Percentiles rank a stretch among this genome's conserved stretches.
Conservation (phyloP, 2,888 invertebrate genomes). For the Pyralis farinalis region DNA sequence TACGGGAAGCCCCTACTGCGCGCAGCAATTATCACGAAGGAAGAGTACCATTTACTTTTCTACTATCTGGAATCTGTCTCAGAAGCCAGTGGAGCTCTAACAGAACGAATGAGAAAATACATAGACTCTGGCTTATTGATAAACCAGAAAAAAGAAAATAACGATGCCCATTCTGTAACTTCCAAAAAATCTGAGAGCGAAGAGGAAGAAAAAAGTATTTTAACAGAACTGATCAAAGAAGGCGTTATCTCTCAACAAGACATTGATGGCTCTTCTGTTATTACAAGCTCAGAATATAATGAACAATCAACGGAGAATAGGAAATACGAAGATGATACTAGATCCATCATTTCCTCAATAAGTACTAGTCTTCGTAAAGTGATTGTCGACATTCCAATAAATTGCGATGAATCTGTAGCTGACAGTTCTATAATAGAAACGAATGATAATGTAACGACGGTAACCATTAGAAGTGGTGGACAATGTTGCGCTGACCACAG, state of each 20-base stretch:
- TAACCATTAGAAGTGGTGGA: slow-evolving; percentile 57
- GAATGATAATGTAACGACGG: slow-evolving; percentile 62
- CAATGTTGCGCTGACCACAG: slow-evolving; percentile 72
- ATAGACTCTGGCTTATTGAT: slow-evolving; percentile 72
- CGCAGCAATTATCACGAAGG: slow-evolving; percentile 71
- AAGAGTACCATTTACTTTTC: slow-evolving; percentile 78
- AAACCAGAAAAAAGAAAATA: slow-evolving; percentile 43
- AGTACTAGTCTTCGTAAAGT: slow-evolving; percentile 57
- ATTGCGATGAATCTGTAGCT: slow-evolving; percentile 54
- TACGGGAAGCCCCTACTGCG: slow-evolving; percentile 82
- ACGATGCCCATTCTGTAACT: slow-evolving; percentile 28
- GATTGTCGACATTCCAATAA: slow-evolving; percentile 63
- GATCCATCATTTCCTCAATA: slow-evolving; percentile 52
- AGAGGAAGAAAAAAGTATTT: slow-evolving; percentile 60
- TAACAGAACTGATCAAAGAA: slow-evolving; percentile 69
- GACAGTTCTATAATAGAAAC: slow-evolving; percentile 58
- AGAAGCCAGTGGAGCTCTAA: slow-evolving; percentile 68
- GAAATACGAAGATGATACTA: slow-evolving; percentile 57
- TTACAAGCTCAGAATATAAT: slow-evolving; percentile 54
- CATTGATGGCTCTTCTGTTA: slow-evolving; percentile 62
- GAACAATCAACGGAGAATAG: slow-evolving; percentile 43
- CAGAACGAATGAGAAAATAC: slow-evolving; percentile 73
- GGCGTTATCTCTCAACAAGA: slow-evolving; percentile 68
- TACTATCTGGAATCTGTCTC: slow-evolving; percentile 75
- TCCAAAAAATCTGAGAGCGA: slow-evolving; percentile 38